Base-by-base conservation (phyloP, 2,113 vertebrate species). In the Phodopus roborovskii region DNA sequence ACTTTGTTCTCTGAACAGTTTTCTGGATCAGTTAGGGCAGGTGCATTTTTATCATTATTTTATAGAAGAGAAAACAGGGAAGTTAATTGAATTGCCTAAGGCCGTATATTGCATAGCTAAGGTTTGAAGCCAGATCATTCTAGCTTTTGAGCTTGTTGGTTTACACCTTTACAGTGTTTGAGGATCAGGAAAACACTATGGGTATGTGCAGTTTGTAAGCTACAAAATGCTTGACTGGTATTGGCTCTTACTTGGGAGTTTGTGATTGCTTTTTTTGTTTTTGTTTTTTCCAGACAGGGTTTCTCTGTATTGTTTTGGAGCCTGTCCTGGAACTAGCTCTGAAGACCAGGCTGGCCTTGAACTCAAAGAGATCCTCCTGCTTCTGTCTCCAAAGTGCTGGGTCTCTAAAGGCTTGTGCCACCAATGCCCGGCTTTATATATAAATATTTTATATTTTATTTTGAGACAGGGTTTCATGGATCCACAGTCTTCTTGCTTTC, bases 31-130 rank as follows among this genome's bases (percentile, higher is more conserved):
- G 56, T 58, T 91, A 87, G 66, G 85, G 71, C 39, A 88, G 79
- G 45, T 60, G 73, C 39, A 91, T 10, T 60, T 97, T 94, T 82
- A 45, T 85, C n/a, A 94, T 78, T 33, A 10, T 90, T 93, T 84
- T 90, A 92, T 68, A 78, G 91, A 84, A 74, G 77, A 84, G 90
- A 83, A 96, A 95, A 86, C 74, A 87, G 62, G 89, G 56, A 91
- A 53, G 78, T 86, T 96, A 95, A 79, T 70, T 92, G 78, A 83
- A 60, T 90, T 87, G 71, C 45, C 58, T 86, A 42, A 81, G 50
- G 15, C 36, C 42, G 0, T n/a, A 0, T 48, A 26, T 0, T 71
- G 53, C 53, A 70, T 9, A 88, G 24, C 24, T 81, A 5, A 85
- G 66, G 77, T 83, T 64, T 58, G 85, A 92, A 90, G 66, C 13